Evolutionary conservation across 2,797 vertebrate species (phyloP), one percentile per base, ranked within the genome.

Genomic region (Lepus oiostolus): DNA sequence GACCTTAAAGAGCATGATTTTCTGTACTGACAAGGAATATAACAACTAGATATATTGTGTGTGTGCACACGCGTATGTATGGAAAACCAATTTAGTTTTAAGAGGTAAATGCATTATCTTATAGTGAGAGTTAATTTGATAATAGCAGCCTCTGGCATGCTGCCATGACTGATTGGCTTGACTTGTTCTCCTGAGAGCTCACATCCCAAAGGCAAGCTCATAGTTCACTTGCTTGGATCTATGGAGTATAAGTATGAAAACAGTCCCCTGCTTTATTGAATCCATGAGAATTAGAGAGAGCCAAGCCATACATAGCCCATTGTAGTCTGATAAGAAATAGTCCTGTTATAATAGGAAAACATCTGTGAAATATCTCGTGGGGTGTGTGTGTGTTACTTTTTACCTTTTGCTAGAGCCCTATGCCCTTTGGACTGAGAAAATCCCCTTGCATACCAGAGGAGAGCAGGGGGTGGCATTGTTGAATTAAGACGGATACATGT

Each of bases 41-140:
- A 87, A 93, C 87, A 85, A 58, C 35, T 94, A 91, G 47, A 79
- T 90, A 95, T 95, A 83, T 88, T 65, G 52, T 94, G 80, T 47
- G 30, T 30, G 16, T 21, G 5, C 62, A 85, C 26, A 38, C 58
- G 52, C 63, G 32, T 60, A 7, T 38, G 76, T 60, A 47, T 71
- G 70, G 72, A 70, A 90, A 93, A 32, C 35, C 35, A 67, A 81
- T 88, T 88, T 96, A 65, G 30, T 82, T 93, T 95, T 84, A 88
- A 92, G 42, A 95, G 26, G 71, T 94, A 76, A 86, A 63, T 94
- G 81, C n/a, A 88, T 90, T 94, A 58, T 91, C 94, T 96, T 97
- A 63, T 54, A 96, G 68, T 38, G 42, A 60, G 68, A 88, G 60
- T 83, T 96, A 95, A 94, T 93, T 95, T 96, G 85, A 84, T 88